Conservation (phyloP, 1,140 invertebrate species). For the Metaphire vulgaris region DNA sequence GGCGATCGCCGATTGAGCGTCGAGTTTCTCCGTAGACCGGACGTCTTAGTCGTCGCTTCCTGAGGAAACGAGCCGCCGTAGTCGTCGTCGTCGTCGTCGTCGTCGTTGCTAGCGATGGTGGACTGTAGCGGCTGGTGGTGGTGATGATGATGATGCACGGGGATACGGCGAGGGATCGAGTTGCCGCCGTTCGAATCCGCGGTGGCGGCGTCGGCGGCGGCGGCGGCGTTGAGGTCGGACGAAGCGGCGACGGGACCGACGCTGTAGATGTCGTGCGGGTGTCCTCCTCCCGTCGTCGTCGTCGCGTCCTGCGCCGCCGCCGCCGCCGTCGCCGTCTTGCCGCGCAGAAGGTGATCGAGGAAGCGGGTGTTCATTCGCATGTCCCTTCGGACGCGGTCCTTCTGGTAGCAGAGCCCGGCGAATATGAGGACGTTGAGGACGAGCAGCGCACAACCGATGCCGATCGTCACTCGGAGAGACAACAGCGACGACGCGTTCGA, state of each 20-base stretch:
- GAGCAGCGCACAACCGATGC: conserved; percentile 82
- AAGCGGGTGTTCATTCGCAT: not conserved
- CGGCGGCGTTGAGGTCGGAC: too few relatives aligned
- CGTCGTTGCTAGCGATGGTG: too few relatives aligned
- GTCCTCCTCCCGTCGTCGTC: too few relatives aligned
- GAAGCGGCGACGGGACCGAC: too few relatives aligned
- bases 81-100: too few relatives aligned
- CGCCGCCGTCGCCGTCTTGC: not conserved
- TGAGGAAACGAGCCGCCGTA: too few relatives aligned
- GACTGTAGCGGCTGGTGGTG: too few relatives aligned
- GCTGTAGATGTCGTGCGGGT: not conserved
- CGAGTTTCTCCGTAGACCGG: too few relatives aligned
- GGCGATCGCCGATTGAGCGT: not conserved
- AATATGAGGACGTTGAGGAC: conserved; percentile 87
- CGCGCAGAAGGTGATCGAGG: not conserved
- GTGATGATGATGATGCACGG: too few relatives aligned
- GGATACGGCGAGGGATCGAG: not conserved
- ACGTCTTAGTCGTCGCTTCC: too few relatives aligned
- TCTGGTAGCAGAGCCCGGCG: conserved; percentile 85
- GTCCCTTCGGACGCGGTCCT: conserved; percentile 56
- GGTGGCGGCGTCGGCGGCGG: too few relatives aligned
- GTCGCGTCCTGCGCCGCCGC: not conserved
- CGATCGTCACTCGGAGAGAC: conserved; percentile 80
- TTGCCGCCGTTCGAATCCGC: not conserved
- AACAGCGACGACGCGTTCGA: conserved; percentile 38